A percentile compares a stretch with the other conserved stretches of the same genome.
These are phyloP conservation scores for Parelbella ahira DNA, from an alignment of 2,888 invertebrate genomes.

Conservation along the genomic window DNA sequence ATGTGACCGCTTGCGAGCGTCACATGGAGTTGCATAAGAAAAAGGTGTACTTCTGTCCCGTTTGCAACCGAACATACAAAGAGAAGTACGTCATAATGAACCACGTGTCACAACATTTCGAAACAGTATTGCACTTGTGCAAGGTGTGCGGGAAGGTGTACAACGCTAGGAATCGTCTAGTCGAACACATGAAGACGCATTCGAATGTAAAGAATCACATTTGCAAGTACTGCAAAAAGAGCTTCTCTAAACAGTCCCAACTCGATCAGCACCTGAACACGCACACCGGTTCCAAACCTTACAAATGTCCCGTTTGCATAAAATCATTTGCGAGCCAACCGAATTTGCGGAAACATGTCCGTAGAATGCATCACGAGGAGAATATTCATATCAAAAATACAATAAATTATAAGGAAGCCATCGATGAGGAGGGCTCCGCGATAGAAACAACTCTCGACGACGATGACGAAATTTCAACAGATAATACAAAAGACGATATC, in stretches of 20 bases:
- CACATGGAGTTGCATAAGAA: conserved; percentile 59
- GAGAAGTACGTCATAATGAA: conserved; percentile 62
- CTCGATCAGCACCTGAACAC: conserved; percentile 78
- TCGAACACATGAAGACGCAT: conserved; percentile 55
- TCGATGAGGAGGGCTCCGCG: not conserved
- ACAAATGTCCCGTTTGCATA: conserved; percentile 77
- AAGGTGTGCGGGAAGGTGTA: conserved; percentile 79
- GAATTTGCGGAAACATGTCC: conserved; percentile 80
- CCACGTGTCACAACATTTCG: conserved; percentile 60
- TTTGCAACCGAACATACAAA: conserved; percentile 77
- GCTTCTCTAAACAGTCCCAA: conserved; percentile 43
- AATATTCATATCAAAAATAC: conserved; percentile 9
- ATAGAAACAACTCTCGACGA: conserved; percentile 35
- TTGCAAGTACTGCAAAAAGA: conserved; percentile 78
- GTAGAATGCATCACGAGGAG: conserved; percentile 46
- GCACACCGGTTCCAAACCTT: conserved; percentile 78
- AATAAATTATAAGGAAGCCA: not conserved
- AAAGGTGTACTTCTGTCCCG: conserved; percentile 70
- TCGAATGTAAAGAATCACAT: conserved; percentile 63
- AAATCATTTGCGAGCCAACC: conserved; percentile 79
- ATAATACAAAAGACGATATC: conserved; percentile 7
- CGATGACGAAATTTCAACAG: conserved; percentile 33
- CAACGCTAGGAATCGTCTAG: conserved; percentile 58
- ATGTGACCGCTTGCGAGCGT: conserved; percentile 44
- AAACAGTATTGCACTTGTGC: conserved; percentile 69